Base-by-base conservation (phyloP, 2,888 invertebrate genomes). In the Cerastis leucographa region DNA sequence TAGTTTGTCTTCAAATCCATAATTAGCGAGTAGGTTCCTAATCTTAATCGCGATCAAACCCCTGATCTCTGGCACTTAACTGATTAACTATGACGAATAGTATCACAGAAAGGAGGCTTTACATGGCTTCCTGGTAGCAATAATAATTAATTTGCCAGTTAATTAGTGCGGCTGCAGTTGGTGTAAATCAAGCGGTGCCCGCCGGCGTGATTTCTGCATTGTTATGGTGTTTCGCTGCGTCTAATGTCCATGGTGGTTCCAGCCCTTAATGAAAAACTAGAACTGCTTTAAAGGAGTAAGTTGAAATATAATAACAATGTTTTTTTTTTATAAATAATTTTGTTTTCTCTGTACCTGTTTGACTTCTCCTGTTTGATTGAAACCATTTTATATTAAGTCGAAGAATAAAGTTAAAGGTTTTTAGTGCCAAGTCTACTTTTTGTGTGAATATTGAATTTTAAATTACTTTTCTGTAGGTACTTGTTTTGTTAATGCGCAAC, bases 111-210 rank as follows among this genome's bases (percentile, higher is more conserved):
- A 90, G 87, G 87, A 90, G 89, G 89, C 89, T 90, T 86, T 89
- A 84, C 85, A 71, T 25, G 85, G 89, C 89, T 92, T 91, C 91
- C 90, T 91, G 90, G 91, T 92, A 92, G 93, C 92, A 94, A 93
- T 94, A 94, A 93, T 95, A 95, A 95, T 95, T 95, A 95, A 95
- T 95, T 94, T 94, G 89, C 87, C 84, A 91, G 93, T 94, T 95
- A 95, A 95, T 95, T 95, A 95, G 93, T 90, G 92, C 90, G 90
- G 92, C 91, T 89, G 90, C 91, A 90, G 89, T 89, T 89, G 87
- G 84, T 91, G 90, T 94, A 93, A 93, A 94, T 93, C 92, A 93
- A 90, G 90, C 85, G 81, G 79, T 71, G 72, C 79, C 71, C 65
- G 77, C 56, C 42, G 76, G 70, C 61, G 81, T 76, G 84, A 88